Evolutionary conservation across 2,797 vertebrate genomes (phyloP).

Genomic region (Notoglanidium macrostoma): DNA sequence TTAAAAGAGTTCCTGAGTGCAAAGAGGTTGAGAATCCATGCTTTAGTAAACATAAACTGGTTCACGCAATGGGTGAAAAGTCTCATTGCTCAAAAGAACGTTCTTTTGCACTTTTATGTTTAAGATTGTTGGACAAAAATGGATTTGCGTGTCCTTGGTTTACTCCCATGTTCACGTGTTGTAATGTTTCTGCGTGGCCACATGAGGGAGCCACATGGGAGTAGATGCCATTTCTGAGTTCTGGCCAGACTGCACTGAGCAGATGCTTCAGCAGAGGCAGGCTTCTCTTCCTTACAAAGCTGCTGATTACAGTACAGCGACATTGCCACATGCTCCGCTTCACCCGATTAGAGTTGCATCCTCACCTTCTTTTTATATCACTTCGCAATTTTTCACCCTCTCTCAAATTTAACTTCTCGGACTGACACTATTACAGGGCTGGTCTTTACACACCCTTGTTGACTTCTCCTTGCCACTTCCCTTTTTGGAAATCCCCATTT

Average conservation of each 20-base stretch:
- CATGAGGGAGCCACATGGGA: conserved; percentile 74
- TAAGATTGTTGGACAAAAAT: neutral
- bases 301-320: neutral
- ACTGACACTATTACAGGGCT: conserved; percentile 15
- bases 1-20: neutral
- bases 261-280: neutral
- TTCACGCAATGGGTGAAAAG: neutral
- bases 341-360: too few species aligned
- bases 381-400: neutral
- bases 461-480: neutral
- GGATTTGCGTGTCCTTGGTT: neutral
- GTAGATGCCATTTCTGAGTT: conserved; percentile 49
- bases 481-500: conserved; percentile 7
- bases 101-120: neutral
- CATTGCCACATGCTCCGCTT: neutral
- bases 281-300: neutral
- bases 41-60: neutral
- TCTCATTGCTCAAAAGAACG: neutral
- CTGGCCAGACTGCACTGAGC: neutral
- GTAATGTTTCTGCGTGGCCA: conserved; percentile 57
- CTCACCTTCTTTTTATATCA: neutral
- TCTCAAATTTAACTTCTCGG: conserved; percentile 8
- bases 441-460: conserved; percentile 18
- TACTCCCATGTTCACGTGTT: neutral
- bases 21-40: neutral